Conservation (phyloP, 2,888 invertebrate species). For the Apodemia hepburni region DNA sequence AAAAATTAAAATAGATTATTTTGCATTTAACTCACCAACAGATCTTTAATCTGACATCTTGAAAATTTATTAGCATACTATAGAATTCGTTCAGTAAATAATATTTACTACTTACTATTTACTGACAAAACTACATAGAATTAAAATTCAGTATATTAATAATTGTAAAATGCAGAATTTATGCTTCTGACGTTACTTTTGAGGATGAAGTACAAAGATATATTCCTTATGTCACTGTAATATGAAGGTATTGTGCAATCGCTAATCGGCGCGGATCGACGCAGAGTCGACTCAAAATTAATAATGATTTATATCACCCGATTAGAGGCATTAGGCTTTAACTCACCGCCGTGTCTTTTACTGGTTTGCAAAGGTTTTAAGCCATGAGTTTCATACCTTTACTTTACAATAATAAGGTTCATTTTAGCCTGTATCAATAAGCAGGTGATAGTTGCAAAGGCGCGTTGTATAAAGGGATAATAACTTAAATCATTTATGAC, state of each 20-base stretch:
- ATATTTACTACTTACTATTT: too few relatives aligned
- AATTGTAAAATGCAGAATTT: background rate
- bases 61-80: too few relatives aligned
- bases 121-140: too few relatives aligned
- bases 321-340: conserved; percentile 67
- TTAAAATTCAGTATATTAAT: background rate
- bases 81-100: too few relatives aligned
- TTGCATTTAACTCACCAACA: too few relatives aligned
- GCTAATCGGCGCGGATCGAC: conserved; percentile 74
- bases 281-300: conserved; percentile 62
- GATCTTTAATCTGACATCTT: too few relatives aligned
- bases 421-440: conserved; percentile 20
- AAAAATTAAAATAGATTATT: too few relatives aligned
- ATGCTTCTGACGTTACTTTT: conserved; percentile 56
- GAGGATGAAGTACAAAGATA: conserved; percentile 75
- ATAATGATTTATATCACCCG: conserved; percentile 77
- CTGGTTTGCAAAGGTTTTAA: conserved; percentile 31
- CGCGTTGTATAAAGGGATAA: conserved; percentile 26
- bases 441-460: conserved; percentile 24
- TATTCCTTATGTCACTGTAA: conserved; percentile 66
- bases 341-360: conserved; percentile 48
- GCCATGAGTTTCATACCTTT: conserved; percentile 19
- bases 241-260: conserved; percentile 75
- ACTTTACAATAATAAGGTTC: conserved; percentile 14
- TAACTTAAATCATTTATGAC: conserved; percentile 30